Evolutionary conservation across 2,888 invertebrate species (phyloP), one percentile per base, ranked within the genome.

Genomic region (Noctua comes): DNA sequence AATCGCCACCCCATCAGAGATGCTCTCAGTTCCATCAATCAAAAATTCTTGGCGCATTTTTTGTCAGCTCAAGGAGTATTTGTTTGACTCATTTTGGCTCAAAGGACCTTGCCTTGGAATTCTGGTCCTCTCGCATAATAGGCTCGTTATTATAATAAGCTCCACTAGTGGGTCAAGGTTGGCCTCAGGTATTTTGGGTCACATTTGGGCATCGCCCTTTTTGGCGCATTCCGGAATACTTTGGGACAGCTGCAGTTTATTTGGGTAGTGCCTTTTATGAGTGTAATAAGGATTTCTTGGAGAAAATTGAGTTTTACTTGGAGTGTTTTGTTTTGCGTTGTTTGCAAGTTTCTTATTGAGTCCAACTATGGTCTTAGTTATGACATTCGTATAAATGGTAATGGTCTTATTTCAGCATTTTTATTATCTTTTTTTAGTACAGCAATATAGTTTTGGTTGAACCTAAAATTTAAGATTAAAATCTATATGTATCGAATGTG

Each of bases 141-240:
- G 83, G 79, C 75, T 78, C 86, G 80, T 88, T 89, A 88, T 89
- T 89, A 88, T 89, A 89, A 91, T 88, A 88, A 85, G 88, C 79
- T 75, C 68, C 69, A 76, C 76, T 84, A 87, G 81, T 87, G 87
- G 92, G 93, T 94, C 93, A 93, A 93, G 93, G 94, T 81, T 72
- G 76, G 82, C 84, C 81, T 86, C 88, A 88, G 88, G 89, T 90
- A 89, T 90, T 86, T 86, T 74, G 88, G 91, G 85, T 84, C 86
- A 66, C 77, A 78, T 76, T 79, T 83, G 75, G 69, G 80, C 16
- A 54, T 24, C 83, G 64, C 70, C 78, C 74, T 81, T 80, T 77
- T 81, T 71, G 73, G 70, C 77, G 79, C 86, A 82, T 89, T 77
- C 79, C 79, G 66, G 51, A 31, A 80, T 69, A 80, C 77, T 81